Evolutionary conservation across 2,113 vertebrate genomes (phyloP).

Genomic region (Microcebus jonahi): DNA sequence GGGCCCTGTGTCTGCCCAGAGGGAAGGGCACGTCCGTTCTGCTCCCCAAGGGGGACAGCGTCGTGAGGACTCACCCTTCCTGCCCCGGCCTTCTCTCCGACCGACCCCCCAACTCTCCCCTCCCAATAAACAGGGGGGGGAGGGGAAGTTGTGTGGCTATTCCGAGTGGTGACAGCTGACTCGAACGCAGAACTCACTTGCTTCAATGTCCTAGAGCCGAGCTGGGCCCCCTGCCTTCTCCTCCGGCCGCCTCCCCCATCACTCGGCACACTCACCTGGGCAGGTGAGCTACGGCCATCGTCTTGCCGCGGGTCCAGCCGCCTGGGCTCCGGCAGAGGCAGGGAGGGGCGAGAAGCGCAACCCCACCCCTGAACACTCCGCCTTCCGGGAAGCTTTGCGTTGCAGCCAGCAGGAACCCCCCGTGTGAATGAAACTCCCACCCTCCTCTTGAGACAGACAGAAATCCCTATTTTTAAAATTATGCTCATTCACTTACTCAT

Average conservation of each 20-base stretch:
- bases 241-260: too few species aligned
- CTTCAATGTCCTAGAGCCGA: fast-evolving
- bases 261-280: not conserved
- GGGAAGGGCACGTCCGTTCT: not conserved
- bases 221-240: not conserved
- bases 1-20: not conserved
- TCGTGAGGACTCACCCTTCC: too few species aligned
- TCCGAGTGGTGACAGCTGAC: not conserved
- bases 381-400: not conserved
- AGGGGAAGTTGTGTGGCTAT: too few species aligned
- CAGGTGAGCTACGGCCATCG: not conserved
- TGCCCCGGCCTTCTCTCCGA: not conserved
- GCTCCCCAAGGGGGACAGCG: not conserved
- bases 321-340: not conserved
- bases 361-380: fast-evolving
- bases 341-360: not conserved
- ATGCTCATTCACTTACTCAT: not conserved
- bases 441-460: not conserved
- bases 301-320: not conserved
- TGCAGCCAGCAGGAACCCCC: fast-evolving
- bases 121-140: too few species aligned
- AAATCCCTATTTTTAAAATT: not conserved
- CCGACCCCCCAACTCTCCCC: not conserved
- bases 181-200: fast-evolving
- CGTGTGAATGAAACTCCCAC: fast-evolving